phyloP scores from a whole-genome alignment of 2,113 vertebrate genomes.

The Indicator indicator region DNA sequence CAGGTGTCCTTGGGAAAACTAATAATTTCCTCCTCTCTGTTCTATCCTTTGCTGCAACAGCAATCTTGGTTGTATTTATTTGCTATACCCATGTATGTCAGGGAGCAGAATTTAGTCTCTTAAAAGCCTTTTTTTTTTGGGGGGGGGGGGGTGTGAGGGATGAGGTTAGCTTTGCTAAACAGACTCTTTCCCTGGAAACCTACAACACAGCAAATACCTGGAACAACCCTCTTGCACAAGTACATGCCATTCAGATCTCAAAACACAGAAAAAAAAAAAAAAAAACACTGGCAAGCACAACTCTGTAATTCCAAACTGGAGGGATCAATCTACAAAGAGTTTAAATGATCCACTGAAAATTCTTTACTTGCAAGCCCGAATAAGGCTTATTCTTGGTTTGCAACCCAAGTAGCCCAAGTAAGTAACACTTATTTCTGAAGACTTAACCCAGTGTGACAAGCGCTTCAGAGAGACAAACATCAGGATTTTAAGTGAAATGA shows the following conservation, averaged over 20 bases:
- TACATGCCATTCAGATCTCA: background rate
- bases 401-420: background rate
- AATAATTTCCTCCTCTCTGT: background rate
- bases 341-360: background rate
- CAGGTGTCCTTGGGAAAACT: background rate
- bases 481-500: background rate
- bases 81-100: background rate
- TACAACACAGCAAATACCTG: background rate
- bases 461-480: background rate
- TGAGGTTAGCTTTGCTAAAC: background rate
- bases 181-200: background rate
- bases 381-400: background rate
- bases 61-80: background rate
- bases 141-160: too few relatives aligned
- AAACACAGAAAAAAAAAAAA: background rate
- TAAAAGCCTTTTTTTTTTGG: background rate
- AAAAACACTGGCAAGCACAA: background rate
- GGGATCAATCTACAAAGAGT: accelerated
- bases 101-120: background rate
- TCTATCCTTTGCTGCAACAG: background rate
- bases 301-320: background rate
- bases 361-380: accelerated
- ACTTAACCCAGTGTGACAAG: accelerated
- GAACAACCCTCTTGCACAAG: background rate
- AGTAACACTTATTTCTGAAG: background rate